Evolutionary conservation across 2,888 invertebrate species (phyloP).

Genomic region (Hydrotaea cyrtoneurina): DNA sequence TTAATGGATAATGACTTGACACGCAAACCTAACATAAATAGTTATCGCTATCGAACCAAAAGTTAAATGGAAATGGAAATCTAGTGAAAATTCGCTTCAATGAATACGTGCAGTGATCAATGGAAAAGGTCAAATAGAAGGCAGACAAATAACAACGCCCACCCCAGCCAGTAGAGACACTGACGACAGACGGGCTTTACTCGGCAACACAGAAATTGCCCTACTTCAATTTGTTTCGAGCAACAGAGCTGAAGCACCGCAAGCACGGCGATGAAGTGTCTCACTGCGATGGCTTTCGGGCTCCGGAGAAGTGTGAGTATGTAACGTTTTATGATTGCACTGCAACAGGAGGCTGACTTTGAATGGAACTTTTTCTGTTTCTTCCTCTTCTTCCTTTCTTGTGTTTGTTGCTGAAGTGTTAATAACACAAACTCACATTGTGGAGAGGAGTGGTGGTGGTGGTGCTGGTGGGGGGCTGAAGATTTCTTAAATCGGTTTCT

Average conservation of each 20-base stretch:
- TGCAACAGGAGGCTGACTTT: neutral
- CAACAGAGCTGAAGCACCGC: constrained; percentile 3
- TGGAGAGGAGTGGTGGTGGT: neutral
- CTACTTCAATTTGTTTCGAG: constrained; percentile 62
- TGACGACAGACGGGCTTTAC: neutral
- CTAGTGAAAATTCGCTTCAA: constrained; percentile 15
- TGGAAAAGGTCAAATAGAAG: constrained; percentile 58
- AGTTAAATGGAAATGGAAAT: constrained; percentile 33
- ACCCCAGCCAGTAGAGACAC: too few species aligned
- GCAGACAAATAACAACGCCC: constrained; percentile 63
- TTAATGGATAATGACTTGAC: constrained; percentile 60
- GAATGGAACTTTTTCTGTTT: neutral
- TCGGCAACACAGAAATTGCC: constrained; percentile 45
- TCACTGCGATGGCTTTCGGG: too few species aligned
- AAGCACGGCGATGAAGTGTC: neutral
- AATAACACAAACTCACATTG: constrained; percentile 51
- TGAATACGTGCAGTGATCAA: constrained; percentile 46
- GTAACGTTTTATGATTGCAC: neutral
- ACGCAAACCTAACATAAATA: constrained; percentile 59
- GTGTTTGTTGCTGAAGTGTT: constrained; percentile 57
- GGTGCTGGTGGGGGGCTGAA: too few species aligned
- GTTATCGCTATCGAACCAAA: constrained; percentile 15
- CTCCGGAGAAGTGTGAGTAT: too few species aligned
- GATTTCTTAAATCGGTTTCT: neutral
- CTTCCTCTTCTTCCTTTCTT: neutral